Base-by-base conservation (phyloP, 2,797 vertebrate genomes). In the Nannoperca obscura region DNA sequence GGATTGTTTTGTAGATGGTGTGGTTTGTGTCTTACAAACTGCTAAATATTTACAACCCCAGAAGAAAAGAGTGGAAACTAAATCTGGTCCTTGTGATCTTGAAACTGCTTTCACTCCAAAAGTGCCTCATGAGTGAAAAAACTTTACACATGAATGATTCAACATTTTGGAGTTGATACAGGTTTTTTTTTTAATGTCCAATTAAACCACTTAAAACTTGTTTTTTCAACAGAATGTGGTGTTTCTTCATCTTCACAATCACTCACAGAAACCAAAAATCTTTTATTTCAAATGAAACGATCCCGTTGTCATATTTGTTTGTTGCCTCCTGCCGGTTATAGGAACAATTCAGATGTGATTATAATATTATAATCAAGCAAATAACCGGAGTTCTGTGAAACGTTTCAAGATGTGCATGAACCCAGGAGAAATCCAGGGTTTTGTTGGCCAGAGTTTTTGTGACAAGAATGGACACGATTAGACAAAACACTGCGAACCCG, bases 11-110 rank as follows among this genome's bases (percentile, higher is more conserved):
- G 71, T 81, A 69, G 71, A 67, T 55, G 68, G 1, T 76, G 83
- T 70, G 88, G 85, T 89, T 90, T 91, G 64, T 64, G 69, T 82
- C 63, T 22, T 42, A 76, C 72, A 80, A 80, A 73, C 77, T 72
- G 82, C 81, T 72, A 80, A 86, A 90, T 88, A 81, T 88, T 90
- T 86, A 85, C 86, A 84, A 83, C 61, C 60, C 42, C 42, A 63
- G 24, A 53, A 72, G 57, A 66, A 63, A 44, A 71, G 66, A 72
- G 62, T 54, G 73, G 68, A 58, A 84, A 74, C 34, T 63, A 44
- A 75, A 79, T 82, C 3, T 49, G 47, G 71, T 83, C 67, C 59
- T 71, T 63, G 69, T 74, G 75, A 78, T 63, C 50, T 75, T 73
- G 54, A 81, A 74, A 82, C 49, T 47, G 60, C 77, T 79, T 83